A percentile compares a stretch with the other conserved stretches of the same genome.
phyloP scores from a whole-genome alignment of 2,113 vertebrate genomes.

The Hiodon tergisus region DNA sequence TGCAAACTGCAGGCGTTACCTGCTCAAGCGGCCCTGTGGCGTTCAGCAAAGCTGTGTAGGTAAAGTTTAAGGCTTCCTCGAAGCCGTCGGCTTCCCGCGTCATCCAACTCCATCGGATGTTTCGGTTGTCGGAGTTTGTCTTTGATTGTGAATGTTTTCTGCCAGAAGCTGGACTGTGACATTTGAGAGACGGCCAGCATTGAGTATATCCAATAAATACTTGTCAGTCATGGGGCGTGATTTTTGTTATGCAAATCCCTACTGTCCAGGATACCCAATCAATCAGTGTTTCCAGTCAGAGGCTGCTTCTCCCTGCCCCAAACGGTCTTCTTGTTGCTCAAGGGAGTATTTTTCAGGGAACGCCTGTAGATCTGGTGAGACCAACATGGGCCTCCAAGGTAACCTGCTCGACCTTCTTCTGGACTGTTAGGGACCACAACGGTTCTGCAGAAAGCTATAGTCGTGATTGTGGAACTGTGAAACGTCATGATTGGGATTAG shows the following conservation, averaged over 20 bases:
- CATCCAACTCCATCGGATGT: background rate
- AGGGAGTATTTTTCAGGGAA: slow-evolving; percentile 50
- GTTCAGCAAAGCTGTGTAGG: background rate
- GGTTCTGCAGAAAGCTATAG: slow-evolving; percentile 10
- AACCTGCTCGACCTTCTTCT: slow-evolving; percentile 46
- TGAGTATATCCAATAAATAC: slow-evolving; percentile 14
- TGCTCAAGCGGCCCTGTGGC: background rate
- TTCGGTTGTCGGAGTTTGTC: background rate
- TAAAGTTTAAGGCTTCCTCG: background rate
- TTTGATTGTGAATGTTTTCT: slow-evolving; percentile 18
- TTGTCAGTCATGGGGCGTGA: slow-evolving; percentile 20
- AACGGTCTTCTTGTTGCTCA: slow-evolving; percentile 47
- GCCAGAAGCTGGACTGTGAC: slow-evolving; percentile 13
- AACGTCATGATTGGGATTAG: background rate
- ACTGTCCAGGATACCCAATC: slow-evolving; percentile 37
- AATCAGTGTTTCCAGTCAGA: slow-evolving; percentile 49
- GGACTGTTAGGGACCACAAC: slow-evolving; percentile 29
- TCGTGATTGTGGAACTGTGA: slow-evolving; percentile 19
- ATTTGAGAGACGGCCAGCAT: slow-evolving; percentile 1
- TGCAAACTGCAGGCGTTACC: background rate
- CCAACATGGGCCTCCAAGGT: slow-evolving; percentile 48
- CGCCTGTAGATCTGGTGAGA: slow-evolving; percentile 46
- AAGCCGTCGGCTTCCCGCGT: background rate
- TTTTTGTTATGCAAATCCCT: slow-evolving; percentile 31
- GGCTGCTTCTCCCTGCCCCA: slow-evolving; percentile 45